phyloP scores from a whole-genome alignment of 2,888 invertebrate species.

The Dolichopus griseipennis region DNA sequence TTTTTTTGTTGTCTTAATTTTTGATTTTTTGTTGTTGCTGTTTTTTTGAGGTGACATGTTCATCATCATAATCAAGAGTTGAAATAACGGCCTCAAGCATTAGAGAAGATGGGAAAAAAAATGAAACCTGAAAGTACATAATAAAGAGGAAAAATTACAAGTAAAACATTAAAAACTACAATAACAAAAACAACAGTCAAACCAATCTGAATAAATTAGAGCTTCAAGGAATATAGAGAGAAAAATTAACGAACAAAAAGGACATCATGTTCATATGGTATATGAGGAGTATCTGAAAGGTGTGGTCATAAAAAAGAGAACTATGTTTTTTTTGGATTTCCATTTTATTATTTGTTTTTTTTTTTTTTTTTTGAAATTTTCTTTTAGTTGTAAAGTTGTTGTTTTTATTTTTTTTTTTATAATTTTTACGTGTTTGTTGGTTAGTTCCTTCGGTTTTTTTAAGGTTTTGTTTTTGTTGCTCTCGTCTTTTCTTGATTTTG shows the following conservation, averaged over 20 bases:
- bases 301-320: not conserved
- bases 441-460: not conserved
- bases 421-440: not conserved
- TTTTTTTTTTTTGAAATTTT: too few relatives aligned
- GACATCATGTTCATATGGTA: not conserved
- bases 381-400: too few relatives aligned
- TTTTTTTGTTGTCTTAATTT: too few relatives aligned
- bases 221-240: not conserved
- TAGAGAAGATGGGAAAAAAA: not conserved
- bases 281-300: not conserved
- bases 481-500: not conserved
- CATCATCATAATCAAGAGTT: constrained; percentile 2
- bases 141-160: not conserved
- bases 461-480: not conserved
- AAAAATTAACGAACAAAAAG: not conserved
- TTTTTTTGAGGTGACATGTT: not conserved
- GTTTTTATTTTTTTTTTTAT: not conserved
- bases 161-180: too few relatives aligned
- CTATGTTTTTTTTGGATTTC: too few relatives aligned
- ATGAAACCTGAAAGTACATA: not conserved
- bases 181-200: not conserved
- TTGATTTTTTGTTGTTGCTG: not conserved
- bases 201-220: not conserved
- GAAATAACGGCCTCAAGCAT: not conserved
- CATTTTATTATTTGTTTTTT: too few relatives aligned